phyloP scores from a whole-genome alignment of 2,888 invertebrate species.

The Apotomis turbidana region DNA sequence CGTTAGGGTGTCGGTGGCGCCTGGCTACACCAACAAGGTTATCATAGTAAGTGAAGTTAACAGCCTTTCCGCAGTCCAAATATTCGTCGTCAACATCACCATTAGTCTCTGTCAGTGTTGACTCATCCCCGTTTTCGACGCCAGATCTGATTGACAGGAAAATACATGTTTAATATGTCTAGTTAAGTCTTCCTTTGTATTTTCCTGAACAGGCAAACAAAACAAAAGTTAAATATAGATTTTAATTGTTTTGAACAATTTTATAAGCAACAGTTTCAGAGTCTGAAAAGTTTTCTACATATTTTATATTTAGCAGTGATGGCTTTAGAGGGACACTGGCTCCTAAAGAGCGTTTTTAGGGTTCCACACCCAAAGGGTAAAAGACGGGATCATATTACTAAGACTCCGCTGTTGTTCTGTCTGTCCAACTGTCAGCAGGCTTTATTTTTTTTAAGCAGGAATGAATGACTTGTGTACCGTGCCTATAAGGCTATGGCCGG shows the following conservation, averaged over 20 bases:
- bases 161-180: conserved; percentile 13
- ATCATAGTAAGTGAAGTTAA: conserved; percentile 95
- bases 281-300: too few relatives aligned
- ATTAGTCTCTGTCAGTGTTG: conserved; percentile 62
- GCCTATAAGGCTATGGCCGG: too few relatives aligned
- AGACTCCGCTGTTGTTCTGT: too few relatives aligned
- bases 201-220: neutral
- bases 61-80: conserved; percentile 92
- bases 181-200: neutral
- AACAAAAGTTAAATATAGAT: neutral
- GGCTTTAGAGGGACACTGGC: too few relatives aligned
- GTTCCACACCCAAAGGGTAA: too few relatives aligned
- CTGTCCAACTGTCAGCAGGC: too few relatives aligned
- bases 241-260: neutral
- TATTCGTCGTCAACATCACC: conserved; percentile 84
- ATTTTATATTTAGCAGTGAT: too few relatives aligned
- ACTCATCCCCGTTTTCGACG: conserved; percentile 68
- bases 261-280: neutral
- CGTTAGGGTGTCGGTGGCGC: conserved; percentile 91
- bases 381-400: too few relatives aligned
- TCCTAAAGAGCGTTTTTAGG: too few relatives aligned
- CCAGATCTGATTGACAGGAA: conserved; percentile 59
- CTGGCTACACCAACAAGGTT: conserved; percentile 93
- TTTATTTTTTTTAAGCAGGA: too few relatives aligned
- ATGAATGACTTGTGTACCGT: too few relatives aligned